Base-by-base conservation (phyloP, 2,888 invertebrate species). In the Cepaea hortensis region DNA sequence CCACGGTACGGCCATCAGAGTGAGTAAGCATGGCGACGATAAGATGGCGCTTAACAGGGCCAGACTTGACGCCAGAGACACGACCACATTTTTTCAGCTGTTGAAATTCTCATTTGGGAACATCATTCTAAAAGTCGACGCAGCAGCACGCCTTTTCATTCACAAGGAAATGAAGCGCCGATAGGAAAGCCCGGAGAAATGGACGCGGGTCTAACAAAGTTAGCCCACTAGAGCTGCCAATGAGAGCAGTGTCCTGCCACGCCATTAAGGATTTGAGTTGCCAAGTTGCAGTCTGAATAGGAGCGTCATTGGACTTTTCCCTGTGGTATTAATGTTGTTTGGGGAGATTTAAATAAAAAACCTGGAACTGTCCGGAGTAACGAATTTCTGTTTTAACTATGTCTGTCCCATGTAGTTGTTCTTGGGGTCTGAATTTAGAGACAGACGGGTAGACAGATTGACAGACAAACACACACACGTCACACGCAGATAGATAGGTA, bases 81-180 rank as follows among this genome's bases (percentile, higher is more conserved):
- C 55, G 55, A 55, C 55, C 55, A 76, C 50, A 23, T 76, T 50
- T 18, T 76, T 20, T 50, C 13, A 50, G 61, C 61, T 9, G n/a
- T 1, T 23, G 77, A 61, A 77, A 77, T 48, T 75, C 61, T 77
- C 77, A 23, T 61, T 77, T 55, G 61, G 20, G 7, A 77, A 61
- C 55, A n/a, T 77, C 61, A 77, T 61, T 7, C n/a, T 77, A 55
- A 77, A 13, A 11, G 55, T 7, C 23, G 61, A n/a, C 61, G 20
- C 77, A n/a, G 23, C 61, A 6, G 61, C 83, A 61, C 35, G 50
- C 70, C 6, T 46, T 50, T 70, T 48, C 70, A 15, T 70, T 11
- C 70, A 68, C 68, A 81, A 81, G 81, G 81, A 81, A 81, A 81
- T 81, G 81, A 81, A 72, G 50, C 81, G 81, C 81, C 70, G 48